phyloP scores from a whole-genome alignment of 2,888 invertebrate genomes.

The Stegophylla sp. region DNA sequence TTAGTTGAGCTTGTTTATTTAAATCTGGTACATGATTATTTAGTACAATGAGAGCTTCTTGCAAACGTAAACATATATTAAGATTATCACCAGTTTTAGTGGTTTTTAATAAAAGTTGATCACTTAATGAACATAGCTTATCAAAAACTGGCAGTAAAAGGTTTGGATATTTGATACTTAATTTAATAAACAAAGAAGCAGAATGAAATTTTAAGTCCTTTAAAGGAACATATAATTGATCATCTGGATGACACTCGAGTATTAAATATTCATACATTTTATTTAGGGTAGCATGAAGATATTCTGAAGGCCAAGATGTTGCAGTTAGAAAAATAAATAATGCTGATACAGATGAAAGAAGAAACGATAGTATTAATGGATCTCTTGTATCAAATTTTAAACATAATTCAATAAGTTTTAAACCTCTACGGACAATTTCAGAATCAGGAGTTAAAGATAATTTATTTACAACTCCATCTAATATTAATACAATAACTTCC shows the following conservation, averaged over 20 bases:
- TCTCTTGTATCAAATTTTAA: slow-evolving; percentile 78
- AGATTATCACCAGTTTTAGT: slow-evolving; percentile 49
- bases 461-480: slow-evolving; percentile 84
- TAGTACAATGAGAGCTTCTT: slow-evolving; percentile 80
- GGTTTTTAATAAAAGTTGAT: slow-evolving; percentile 43
- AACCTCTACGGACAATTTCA: slow-evolving; percentile 77
- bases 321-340: slow-evolving; percentile 89
- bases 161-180: slow-evolving; percentile 85
- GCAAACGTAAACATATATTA: slow-evolving; percentile 63
- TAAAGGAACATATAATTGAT: slow-evolving; percentile 43
- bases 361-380: slow-evolving; percentile 80
- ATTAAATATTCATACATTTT: slow-evolving; percentile 87
- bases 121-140: slow-evolving; percentile 63
- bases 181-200: slow-evolving; percentile 86
- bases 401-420: slow-evolving; percentile 80
- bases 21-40: slow-evolving; percentile 91
- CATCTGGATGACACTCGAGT: slow-evolving; percentile 65
- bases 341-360: slow-evolving; percentile 90
- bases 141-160: slow-evolving; percentile 85
- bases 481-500: slow-evolving; percentile 76
- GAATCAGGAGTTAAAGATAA: slow-evolving; percentile 77
- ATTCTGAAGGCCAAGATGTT: slow-evolving; percentile 70
- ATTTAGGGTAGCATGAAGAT: slow-evolving; percentile 76
- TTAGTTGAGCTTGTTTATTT: slow-evolving; percentile 74
- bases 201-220: slow-evolving; percentile 75